Conservation (phyloP, 2,113 vertebrate genomes). For the Sphaerodactylus townsendi region DNA sequence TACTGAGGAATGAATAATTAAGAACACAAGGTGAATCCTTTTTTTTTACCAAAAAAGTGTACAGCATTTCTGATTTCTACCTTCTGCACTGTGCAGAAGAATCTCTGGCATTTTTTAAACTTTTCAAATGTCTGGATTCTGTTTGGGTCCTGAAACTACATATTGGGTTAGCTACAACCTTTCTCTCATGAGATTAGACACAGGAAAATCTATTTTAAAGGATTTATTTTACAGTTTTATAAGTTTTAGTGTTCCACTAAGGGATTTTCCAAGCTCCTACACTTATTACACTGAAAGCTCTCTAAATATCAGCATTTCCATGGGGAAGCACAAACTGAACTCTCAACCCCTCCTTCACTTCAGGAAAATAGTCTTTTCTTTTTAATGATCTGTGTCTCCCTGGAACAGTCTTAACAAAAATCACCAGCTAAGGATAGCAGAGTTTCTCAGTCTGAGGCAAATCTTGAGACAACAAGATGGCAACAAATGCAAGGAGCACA, state of each 20-base stretch:
- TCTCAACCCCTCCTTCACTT: conserved; percentile 20
- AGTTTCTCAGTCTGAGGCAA: conserved; percentile 6
- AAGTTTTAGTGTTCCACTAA: conserved; percentile 45
- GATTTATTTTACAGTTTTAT: conserved; percentile 51
- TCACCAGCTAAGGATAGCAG: not conserved
- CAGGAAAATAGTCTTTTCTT: conserved; percentile 31
- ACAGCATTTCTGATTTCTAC: not conserved
- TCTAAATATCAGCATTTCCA: conserved; percentile 64
- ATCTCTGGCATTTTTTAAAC: not conserved
- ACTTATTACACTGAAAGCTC: conserved; percentile 54
- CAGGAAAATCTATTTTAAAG: conserved; percentile 15
- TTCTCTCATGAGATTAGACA: conserved; percentile 7
- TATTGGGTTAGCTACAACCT: not conserved
- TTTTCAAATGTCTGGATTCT: conserved; percentile 9
- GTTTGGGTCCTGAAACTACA: not conserved
- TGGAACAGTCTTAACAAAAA: conserved; percentile 36
- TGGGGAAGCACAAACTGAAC: conserved; percentile 36
- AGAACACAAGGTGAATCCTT: not conserved
- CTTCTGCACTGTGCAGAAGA: conserved; percentile 2
- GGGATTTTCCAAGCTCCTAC: conserved; percentile 41
- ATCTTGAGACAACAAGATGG: not conserved
- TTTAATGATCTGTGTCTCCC: conserved; percentile 44
- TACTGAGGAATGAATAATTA: not conserved
- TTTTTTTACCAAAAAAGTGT: not conserved
- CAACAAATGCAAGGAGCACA: not conserved